These are phyloP conservation scores for Eulacestoma nigropectus DNA, from an alignment of 2,113 vertebrate genomes.

Conservation along the genomic window DNA sequence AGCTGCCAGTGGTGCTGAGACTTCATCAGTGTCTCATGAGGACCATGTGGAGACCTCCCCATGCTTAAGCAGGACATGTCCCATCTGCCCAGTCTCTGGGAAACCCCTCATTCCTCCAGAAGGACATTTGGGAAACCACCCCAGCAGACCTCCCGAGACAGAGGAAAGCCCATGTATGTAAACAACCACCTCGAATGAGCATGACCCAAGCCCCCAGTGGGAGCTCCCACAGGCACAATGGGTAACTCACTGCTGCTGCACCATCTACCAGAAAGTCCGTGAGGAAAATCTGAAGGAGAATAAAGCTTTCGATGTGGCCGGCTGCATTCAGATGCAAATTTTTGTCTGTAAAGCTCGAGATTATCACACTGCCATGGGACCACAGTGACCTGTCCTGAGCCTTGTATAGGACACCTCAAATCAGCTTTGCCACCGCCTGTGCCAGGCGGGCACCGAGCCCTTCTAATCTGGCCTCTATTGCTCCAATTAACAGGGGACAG, in stretches of 20 bases:
- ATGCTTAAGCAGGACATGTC: background rate
- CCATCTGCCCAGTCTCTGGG: fast-evolving
- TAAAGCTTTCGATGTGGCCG: background rate
- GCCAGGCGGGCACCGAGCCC: background rate
- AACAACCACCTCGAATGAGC: fast-evolving
- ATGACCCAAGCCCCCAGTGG: background rate
- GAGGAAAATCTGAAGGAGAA: background rate
- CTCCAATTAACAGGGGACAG: background rate
- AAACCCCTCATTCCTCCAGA: background rate
- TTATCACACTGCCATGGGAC: background rate
- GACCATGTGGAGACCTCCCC: fast-evolving
- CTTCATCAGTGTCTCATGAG: background rate
- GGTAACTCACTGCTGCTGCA: background rate
- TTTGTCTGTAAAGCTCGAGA: background rate
- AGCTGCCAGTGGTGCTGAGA: background rate
- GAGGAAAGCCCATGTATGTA: background rate
- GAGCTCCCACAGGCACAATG: background rate
- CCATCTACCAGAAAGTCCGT: fast-evolving
- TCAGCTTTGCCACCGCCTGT: background rate
- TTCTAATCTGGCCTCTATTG: background rate
- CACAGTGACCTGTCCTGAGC: background rate
- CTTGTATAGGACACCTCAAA: background rate
- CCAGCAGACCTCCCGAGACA: fast-evolving
- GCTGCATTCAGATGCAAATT: constrained; percentile 22
- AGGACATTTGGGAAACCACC: background rate